Conservation (phyloP, 2,797 vertebrate genomes). For the Percopsis omiscomaycus region DNA sequence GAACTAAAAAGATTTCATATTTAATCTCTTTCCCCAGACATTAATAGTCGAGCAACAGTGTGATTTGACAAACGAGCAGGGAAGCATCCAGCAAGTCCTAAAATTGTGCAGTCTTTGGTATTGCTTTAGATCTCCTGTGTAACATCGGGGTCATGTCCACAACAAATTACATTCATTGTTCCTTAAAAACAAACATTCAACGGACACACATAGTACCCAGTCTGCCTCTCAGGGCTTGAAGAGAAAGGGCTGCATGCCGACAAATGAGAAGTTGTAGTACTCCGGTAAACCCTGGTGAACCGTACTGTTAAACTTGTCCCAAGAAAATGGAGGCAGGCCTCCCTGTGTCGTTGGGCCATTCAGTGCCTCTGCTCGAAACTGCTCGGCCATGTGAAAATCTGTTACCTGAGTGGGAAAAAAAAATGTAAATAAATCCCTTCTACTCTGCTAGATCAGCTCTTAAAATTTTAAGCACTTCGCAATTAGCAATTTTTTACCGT, state of each 20-base stretch:
- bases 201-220: background rate
- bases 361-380: constrained; percentile 80
- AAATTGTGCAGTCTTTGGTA: background rate
- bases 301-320: constrained; percentile 82
- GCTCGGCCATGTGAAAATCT: constrained; percentile 81
- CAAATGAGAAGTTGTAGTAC: constrained; percentile 85
- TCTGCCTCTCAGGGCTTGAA: constrained; percentile 62
- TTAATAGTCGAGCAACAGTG: background rate
- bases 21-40: too few relatives aligned
- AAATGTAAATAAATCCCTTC: too few relatives aligned
- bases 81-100: too few relatives aligned
- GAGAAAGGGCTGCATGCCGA: constrained; percentile 82
- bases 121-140: background rate
- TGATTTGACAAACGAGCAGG: background rate
- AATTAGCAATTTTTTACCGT: too few relatives aligned
- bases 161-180: too few relatives aligned
- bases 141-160: background rate
- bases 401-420: constrained; percentile 77
- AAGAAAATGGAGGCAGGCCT: constrained; percentile 83
- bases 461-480: too few relatives aligned
- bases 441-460: too few relatives aligned
- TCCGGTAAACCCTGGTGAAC: constrained; percentile 85
- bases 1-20: too few relatives aligned
- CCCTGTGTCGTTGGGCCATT: constrained; percentile 88
- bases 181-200: background rate